phyloP scores from a whole-genome alignment of 2,888 invertebrate genomes.

The Heliconius charithonia region DNA sequence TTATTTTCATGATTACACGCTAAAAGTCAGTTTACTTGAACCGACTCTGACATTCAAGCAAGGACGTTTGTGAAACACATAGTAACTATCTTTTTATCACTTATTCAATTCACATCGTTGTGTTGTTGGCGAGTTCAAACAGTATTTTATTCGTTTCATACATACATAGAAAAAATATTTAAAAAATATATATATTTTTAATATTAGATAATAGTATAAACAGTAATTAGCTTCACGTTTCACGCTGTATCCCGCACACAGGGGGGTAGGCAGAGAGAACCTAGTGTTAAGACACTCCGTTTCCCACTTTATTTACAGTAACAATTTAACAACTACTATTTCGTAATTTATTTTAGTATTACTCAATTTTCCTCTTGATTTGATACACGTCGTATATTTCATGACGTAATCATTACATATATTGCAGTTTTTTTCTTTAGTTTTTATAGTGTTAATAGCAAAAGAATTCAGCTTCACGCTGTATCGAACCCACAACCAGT shows the following conservation, averaged over 20 bases:
- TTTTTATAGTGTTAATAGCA: too few relatives aligned
- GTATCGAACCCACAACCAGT: too few relatives aligned
- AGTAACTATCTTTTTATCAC: slow-evolving; percentile 13
- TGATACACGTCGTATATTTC: not conserved
- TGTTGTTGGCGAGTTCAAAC: not conserved
- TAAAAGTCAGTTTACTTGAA: slow-evolving; percentile 16
- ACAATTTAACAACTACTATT: not conserved
- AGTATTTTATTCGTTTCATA: not conserved
- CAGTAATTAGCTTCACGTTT: too few relatives aligned
- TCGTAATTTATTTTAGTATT: not conserved
- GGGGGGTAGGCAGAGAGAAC: too few relatives aligned
- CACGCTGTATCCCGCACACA: too few relatives aligned
- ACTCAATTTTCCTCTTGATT: not conserved
- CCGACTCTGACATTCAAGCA: slow-evolving; percentile 28
- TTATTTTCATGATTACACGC: slow-evolving; percentile 13
- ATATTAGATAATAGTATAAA: not conserved
- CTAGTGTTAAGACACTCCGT: too few relatives aligned
- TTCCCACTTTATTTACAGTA: too few relatives aligned
- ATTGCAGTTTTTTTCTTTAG: not conserved
- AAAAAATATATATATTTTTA: not conserved
- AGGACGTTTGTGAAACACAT: slow-evolving; percentile 20
- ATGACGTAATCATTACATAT: not conserved
- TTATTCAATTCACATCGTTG: slow-evolving; percentile 15
- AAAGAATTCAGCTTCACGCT: too few relatives aligned
- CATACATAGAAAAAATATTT: not conserved